Conservation (phyloP, 2,113 vertebrate genomes). For the Campylorhamphus procurvoides region DNA sequence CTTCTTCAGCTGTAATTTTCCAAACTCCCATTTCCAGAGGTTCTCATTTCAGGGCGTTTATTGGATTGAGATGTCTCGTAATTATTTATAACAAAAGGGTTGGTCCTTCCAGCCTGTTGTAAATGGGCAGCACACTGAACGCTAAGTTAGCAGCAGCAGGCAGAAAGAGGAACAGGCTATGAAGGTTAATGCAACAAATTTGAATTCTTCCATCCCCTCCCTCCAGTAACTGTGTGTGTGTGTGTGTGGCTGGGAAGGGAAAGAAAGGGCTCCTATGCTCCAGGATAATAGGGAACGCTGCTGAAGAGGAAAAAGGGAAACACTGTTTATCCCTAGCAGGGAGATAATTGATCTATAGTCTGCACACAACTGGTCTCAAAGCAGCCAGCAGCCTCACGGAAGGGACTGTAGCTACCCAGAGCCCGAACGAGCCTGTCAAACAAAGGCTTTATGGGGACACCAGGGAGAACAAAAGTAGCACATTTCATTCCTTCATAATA, state of each 20-base stretch:
- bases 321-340: constrained; percentile 44
- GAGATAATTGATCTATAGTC: constrained; percentile 69
- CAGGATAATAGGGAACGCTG: not conserved
- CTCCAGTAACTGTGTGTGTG: not conserved
- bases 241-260: not conserved
- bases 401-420: constrained; percentile 1
- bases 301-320: constrained; percentile 49
- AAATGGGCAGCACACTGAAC: not conserved
- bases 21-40: not conserved
- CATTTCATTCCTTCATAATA: constrained; percentile 63
- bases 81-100: constrained; percentile 26
- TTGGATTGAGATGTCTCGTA: constrained; percentile 26
- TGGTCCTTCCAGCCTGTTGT: not conserved
- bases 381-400: constrained; percentile 31
- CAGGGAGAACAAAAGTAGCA: constrained; percentile 62
- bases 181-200: constrained; percentile 32
- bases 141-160: not conserved
- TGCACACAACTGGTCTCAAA: constrained; percentile 56
- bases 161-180: not conserved
- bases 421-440: constrained; percentile 40
- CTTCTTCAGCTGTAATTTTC: constrained; percentile 52
- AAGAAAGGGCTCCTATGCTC: constrained; percentile 25
- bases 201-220: constrained; percentile 1
- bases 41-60: not conserved
- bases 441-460: constrained; percentile 62